A percentile compares a stretch with the other conserved stretches of the same genome.
Evolutionary conservation across 2,113 vertebrate species (phyloP).

Genomic region (Cariama cristata): DNA sequence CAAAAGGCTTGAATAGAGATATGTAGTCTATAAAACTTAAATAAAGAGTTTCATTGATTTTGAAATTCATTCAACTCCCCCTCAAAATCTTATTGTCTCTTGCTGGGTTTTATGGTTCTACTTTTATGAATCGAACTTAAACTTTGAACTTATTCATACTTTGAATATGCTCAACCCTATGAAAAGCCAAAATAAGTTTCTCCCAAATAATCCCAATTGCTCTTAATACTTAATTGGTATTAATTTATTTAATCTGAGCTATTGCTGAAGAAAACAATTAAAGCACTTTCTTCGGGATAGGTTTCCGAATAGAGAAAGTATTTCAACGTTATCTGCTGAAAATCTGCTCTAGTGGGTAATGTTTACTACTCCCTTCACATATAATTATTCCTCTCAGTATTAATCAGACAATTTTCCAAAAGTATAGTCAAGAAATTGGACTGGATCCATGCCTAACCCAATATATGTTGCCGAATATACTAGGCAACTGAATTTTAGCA

Average conservation of each 20-base stretch:
- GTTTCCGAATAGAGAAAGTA: background rate
- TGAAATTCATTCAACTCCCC: background rate
- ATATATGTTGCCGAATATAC: slow-evolving; percentile 33
- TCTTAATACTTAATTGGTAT: background rate
- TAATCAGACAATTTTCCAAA: slow-evolving; percentile 57
- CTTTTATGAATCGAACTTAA: background rate
- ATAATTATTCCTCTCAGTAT: slow-evolving; percentile 48
- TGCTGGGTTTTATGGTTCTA: background rate
- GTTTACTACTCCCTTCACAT: slow-evolving; percentile 47
- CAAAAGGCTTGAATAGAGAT: background rate
- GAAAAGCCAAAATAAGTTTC: background rate
- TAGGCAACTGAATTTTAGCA: slow-evolving; percentile 25
- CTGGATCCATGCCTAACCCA: slow-evolving; percentile 30
- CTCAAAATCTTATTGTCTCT: background rate
- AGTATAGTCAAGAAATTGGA: slow-evolving; percentile 15
- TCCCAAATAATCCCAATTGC: background rate
- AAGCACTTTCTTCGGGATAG: background rate
- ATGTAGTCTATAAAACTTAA: background rate
- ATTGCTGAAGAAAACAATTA: background rate
- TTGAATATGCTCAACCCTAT: background rate
- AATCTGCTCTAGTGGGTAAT: background rate
- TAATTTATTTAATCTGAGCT: background rate
- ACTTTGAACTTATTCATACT: background rate
- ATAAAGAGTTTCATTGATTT: slow-evolving; percentile 15
- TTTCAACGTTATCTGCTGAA: slow-evolving; percentile 10